Conservation (phyloP, 1,140 invertebrate species). For the Danaus melanippus region DNA sequence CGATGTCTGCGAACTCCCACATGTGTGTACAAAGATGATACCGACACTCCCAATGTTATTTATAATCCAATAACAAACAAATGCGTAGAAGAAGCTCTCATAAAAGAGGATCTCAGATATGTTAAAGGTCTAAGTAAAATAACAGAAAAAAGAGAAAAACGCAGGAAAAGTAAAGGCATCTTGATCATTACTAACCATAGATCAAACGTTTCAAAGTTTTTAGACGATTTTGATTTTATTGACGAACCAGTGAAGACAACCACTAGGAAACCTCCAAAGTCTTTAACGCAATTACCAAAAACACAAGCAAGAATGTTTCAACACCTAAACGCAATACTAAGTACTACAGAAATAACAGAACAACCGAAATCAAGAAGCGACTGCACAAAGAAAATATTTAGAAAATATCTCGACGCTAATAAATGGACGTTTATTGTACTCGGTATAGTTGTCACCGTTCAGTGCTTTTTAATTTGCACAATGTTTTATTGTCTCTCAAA, state of each 20-base stretch:
- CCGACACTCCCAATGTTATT: constrained; percentile 45
- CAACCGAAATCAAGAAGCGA: background rate
- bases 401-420: constrained; percentile 26
- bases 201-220: constrained; percentile 7
- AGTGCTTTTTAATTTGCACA: constrained; percentile 44
- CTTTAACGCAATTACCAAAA: background rate
- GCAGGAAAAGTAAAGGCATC: constrained; percentile 31
- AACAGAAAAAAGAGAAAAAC: constrained; percentile 6
- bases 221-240: constrained; percentile 5
- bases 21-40: constrained; percentile 48
- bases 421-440: constrained; percentile 34
- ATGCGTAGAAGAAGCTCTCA: constrained; percentile 32
- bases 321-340: background rate
- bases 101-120: constrained; percentile 35
- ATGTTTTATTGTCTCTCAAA: constrained; percentile 38
- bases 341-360: constrained; percentile 1
- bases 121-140: constrained; percentile 26
- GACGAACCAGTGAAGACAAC: constrained; percentile 6
- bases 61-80: constrained; percentile 41
- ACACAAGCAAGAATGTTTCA: background rate
- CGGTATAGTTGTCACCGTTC: constrained; percentile 29
- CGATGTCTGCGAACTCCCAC: constrained; percentile 57
- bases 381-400: constrained; percentile 4
- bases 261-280: constrained; percentile 1
- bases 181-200: constrained; percentile 28